A percentile compares a stretch with the other conserved stretches of the same genome.
Conservation (phyloP, 2,797 vertebrate genomes). For the Pangasius macronema region DNA sequence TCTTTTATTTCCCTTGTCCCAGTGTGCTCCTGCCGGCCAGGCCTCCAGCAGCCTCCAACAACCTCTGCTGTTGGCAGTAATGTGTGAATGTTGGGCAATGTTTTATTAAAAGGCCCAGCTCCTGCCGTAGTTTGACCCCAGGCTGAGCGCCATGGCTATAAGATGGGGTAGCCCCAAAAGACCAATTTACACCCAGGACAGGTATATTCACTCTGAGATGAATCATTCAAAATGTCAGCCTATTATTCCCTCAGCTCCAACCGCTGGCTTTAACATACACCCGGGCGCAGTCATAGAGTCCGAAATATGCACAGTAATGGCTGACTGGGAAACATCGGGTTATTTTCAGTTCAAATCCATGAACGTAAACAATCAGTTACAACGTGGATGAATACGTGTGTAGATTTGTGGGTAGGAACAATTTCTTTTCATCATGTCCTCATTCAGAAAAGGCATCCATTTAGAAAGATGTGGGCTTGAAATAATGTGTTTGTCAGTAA, state of each 20-base stretch:
- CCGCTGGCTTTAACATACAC: constrained; percentile 2
- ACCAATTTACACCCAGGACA: constrained; percentile 59
- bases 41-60: constrained; percentile 27
- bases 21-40: constrained; percentile 30
- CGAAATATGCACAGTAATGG: constrained; percentile 1
- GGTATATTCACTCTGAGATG: constrained; percentile 57
- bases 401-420: neutral
- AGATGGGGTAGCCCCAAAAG: constrained; percentile 52
- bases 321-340: neutral
- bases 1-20: constrained; percentile 44
- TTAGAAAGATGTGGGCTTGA: constrained; percentile 17
- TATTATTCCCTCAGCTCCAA: constrained; percentile 8
- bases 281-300: neutral
- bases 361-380: neutral
- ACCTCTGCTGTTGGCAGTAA: constrained; percentile 41
- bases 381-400: neutral
- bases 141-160: constrained; percentile 53
- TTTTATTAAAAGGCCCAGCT: constrained; percentile 59
- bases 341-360: neutral
- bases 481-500: constrained; percentile 65
- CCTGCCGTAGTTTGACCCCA: constrained; percentile 49
- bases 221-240: constrained; percentile 60
- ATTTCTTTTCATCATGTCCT: neutral
- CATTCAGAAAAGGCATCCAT: neutral
- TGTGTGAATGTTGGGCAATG: constrained; percentile 50